These are phyloP conservation scores for Piaya cayana DNA, from an alignment of 2,113 vertebrate species.

Conservation along the genomic window DNA sequence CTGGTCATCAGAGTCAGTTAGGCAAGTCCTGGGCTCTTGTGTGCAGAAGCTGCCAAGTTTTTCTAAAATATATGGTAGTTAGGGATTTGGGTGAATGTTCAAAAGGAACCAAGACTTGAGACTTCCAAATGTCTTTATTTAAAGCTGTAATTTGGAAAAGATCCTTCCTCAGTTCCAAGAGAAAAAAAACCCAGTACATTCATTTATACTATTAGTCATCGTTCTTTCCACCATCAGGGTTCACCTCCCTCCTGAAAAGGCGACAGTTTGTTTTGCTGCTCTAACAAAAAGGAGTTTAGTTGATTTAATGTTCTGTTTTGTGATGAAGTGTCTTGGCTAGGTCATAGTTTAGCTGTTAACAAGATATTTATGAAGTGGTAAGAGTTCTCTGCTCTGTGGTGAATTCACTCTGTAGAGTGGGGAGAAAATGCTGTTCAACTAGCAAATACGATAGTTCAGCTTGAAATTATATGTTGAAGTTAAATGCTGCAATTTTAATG, in stretches of 20 bases:
- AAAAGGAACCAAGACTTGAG: not conserved
- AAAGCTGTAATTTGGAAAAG: conserved; percentile 14
- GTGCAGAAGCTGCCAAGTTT: not conserved
- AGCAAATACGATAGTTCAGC: conserved; percentile 8
- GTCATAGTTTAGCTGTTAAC: conserved; percentile 30
- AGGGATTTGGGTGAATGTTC: not conserved
- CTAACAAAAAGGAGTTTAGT: not conserved
- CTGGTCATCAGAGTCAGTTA: not conserved
- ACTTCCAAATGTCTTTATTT: conserved; percentile 41
- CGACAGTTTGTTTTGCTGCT: conserved; percentile 11
- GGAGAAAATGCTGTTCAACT: conserved; percentile 15
- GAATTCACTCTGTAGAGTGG: conserved; percentile 22
- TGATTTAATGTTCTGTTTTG: conserved; percentile 40
- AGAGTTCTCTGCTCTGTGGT: not conserved
- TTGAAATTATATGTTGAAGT: conserved; percentile 23
- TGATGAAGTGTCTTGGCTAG: conserved; percentile 26
- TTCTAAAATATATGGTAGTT: not conserved
- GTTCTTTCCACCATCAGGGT: not conserved
- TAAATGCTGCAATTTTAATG: conserved; percentile 38
- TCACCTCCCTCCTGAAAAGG: not conserved
- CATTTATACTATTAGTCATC: not conserved
- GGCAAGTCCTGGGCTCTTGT: not conserved
- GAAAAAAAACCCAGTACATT: not conserved
- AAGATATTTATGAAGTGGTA: conserved; percentile 56
- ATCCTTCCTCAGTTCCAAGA: not conserved